phyloP scores from a whole-genome alignment of 2,113 vertebrate genomes.

The Promerops cafer region DNA sequence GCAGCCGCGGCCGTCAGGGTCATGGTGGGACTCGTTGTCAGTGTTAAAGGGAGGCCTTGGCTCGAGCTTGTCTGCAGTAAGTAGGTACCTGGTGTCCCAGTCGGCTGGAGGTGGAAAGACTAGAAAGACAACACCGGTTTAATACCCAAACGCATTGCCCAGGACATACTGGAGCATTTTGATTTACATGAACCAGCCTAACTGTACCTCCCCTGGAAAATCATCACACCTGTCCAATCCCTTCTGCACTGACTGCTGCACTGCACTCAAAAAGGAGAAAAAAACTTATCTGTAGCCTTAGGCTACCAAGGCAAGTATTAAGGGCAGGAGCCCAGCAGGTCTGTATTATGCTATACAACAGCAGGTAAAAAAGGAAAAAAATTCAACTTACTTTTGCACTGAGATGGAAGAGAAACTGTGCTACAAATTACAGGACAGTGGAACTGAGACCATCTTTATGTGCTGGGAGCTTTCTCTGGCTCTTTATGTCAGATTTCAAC shows the following conservation, averaged over 20 bases:
- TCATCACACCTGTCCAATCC: not conserved
- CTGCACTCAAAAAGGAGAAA: not conserved
- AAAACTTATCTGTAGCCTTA: not conserved
- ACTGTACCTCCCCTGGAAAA: not conserved
- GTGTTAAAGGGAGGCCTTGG: constrained; percentile 88
- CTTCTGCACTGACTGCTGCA: not conserved
- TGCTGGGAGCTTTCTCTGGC: not conserved
- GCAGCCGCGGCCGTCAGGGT: constrained; percentile 85
- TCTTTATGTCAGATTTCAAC: not conserved
- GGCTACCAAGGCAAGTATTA: not conserved
- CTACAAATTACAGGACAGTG: not conserved
- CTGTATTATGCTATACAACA: not conserved
- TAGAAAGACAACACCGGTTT: constrained; percentile 31
- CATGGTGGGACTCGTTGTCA: constrained; percentile 83
- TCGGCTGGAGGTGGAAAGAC: constrained; percentile 98
- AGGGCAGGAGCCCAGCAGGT: not conserved
- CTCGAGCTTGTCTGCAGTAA: constrained; percentile 89
- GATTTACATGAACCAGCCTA: not conserved
- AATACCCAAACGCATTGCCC: not conserved
- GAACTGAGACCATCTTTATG: not conserved
- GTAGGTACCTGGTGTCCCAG: constrained; percentile 93
- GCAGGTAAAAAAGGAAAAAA: not conserved
- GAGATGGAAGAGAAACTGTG: not conserved
- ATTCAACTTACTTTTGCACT: not conserved
- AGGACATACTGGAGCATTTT: not conserved